Evolutionary conservation across 2,113 vertebrate genomes (phyloP), one percentile per base, ranked within the genome.

Genomic region (Colaptes auratus): DNA sequence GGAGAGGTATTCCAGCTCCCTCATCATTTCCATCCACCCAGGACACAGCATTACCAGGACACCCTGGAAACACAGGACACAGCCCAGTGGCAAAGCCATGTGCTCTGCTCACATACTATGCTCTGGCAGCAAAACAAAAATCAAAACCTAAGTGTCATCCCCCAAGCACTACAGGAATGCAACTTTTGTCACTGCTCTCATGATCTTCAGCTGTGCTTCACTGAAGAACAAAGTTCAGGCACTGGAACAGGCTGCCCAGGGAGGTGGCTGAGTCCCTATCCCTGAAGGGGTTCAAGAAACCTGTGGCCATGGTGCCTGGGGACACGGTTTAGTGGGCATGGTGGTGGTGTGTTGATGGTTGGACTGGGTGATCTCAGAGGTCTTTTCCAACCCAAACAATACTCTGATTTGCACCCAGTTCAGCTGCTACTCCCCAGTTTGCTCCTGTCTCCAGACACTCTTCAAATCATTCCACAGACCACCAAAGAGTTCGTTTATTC

Each of bases 51-150:
- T 4, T 6, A 7, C 31, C 24, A 21, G 46, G 0, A 2, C 19
- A 33, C 46, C 20, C 27, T 28, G 72, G 46, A 65, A 46, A 75
- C 9, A 5, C 27, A 12, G 66, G 35, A 39, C 6, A 12, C 8
- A 55, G 10, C 28, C 15, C 3, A 50, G 14, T 12, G 2, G 28
- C 59, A 39, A 17, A n/a, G 17, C 33, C 56, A 7, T 0, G 5
- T 20, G 44, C 50, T 48, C 78, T 33, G 70, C 65, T 87, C 60
- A 36, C 50, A 30, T 7, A n/a, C 0, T 10, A 56, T 35, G 3
- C 24, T 58, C 65, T 8, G 28, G n/a, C 48, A 50, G 44, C 8
- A 31, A 24, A 60, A 25, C 24, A 52, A 48, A 48, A 48, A 20
- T 18, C 16, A 19, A 48, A n/a, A 30, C 4, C 44, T 18, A 8